A percentile compares a stretch with the other conserved stretches of the same genome.
Evolutionary conservation across 2,113 vertebrate species (phyloP).

Genomic region (Eptesicus fuscus): DNA sequence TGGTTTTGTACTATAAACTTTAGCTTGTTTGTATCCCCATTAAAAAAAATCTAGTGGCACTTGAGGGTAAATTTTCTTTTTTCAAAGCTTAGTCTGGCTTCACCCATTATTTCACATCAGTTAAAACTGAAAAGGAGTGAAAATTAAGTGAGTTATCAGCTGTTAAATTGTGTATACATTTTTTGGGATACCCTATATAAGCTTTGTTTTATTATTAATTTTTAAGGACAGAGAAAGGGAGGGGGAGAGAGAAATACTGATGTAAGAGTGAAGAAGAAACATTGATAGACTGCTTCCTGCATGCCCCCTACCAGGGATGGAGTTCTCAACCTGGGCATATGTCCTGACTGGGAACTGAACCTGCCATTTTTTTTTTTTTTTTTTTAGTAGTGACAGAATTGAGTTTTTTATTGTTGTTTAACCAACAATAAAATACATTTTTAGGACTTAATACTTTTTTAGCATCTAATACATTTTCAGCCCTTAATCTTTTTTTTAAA

Average conservation of each 20-base stretch:
- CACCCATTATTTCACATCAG: too few relatives aligned
- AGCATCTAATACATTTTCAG: slow-evolving; percentile 9
- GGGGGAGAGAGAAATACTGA: background rate
- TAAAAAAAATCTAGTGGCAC: too few relatives aligned
- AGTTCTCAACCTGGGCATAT: background rate
- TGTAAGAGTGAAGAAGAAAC: background rate
- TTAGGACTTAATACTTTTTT: slow-evolving; percentile 8
- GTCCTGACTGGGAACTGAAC: background rate
- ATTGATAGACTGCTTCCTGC: background rate
- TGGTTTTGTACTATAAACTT: too few relatives aligned
- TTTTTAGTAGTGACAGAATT: background rate
- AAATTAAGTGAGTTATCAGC: too few relatives aligned
- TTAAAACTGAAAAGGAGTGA: too few relatives aligned
- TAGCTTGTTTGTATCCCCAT: too few relatives aligned
- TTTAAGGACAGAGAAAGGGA: background rate
- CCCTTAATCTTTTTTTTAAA: slow-evolving; percentile 34
- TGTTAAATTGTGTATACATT: too few relatives aligned
- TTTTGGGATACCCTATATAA: too few relatives aligned
- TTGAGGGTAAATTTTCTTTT: too few relatives aligned
- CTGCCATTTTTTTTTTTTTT: too few relatives aligned
- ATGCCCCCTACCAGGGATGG: background rate
- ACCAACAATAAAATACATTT: background rate
- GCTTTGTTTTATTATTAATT: background rate
- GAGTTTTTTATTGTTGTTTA: background rate
- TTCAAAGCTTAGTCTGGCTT: too few relatives aligned